These are phyloP conservation scores for Drosophila antonietae DNA, from an alignment of 2,888 invertebrate species.

Conservation along the genomic window DNA sequence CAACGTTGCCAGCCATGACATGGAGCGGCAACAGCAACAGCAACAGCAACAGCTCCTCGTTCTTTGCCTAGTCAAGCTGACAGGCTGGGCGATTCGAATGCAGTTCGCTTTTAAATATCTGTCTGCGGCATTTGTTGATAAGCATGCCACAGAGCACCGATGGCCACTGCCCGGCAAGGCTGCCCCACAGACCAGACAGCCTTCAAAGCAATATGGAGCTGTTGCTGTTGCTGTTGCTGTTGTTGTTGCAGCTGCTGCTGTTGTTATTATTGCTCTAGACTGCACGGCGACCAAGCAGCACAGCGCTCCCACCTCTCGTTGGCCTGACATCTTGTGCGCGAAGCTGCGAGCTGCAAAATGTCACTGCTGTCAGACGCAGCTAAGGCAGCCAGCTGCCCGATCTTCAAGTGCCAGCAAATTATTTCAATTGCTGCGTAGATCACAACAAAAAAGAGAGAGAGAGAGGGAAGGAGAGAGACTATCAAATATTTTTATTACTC, in stretches of 20 bases:
- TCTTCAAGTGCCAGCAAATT: constrained; percentile 61
- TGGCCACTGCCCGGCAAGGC: constrained; percentile 25
- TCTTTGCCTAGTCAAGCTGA: constrained; percentile 39
- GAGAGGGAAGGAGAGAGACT: neutral
- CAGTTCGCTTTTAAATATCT: constrained; percentile 70
- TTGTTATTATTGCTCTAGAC: constrained; percentile 73
- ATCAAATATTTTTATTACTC: constrained; percentile 57
- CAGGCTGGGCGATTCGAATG: constrained; percentile 34
- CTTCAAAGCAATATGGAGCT: constrained; percentile 52
- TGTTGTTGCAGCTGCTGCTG: constrained; percentile 6
- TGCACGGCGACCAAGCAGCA: constrained; percentile 68
- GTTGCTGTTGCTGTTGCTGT: constrained; percentile 33
- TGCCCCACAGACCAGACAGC: constrained; percentile 52
- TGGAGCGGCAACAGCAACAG: constrained; percentile 44
- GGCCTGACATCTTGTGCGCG: constrained; percentile 1
- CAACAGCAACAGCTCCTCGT: constrained; percentile 2
- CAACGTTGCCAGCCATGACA: constrained; percentile 58
- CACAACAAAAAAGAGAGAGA: neutral
- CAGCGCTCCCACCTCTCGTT: constrained; percentile 18
- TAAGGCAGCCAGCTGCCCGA: constrained; percentile 15
- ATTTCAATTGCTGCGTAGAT: constrained; percentile 39
- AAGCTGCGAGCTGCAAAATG: constrained; percentile 31
- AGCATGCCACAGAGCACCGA: constrained; percentile 47
- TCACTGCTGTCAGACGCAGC: constrained; percentile 40
- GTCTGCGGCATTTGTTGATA: constrained; percentile 80